phyloP scores from a whole-genome alignment of 2,113 vertebrate genomes.

The Apus apus region DNA sequence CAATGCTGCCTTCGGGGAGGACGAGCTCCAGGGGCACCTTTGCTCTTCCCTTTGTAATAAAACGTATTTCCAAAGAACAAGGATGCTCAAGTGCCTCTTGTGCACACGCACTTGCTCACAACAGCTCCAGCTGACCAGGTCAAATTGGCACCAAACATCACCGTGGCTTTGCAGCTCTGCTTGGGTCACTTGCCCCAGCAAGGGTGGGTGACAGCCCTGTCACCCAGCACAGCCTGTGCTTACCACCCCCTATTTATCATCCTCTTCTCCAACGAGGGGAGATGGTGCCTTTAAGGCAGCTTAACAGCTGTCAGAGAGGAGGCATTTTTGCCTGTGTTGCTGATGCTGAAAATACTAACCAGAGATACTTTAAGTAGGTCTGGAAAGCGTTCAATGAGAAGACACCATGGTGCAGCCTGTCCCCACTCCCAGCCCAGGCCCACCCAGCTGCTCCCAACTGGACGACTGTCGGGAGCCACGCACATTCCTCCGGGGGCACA shows the following conservation, averaged over 20 bases:
- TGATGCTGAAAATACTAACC: slow-evolving; percentile 68
- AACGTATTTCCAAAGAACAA: background rate
- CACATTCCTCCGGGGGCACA: slow-evolving; percentile 60
- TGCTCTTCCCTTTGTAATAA: background rate
- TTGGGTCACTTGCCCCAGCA: rapidly evolving
- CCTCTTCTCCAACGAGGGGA: background rate
- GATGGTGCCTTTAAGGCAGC: slow-evolving; percentile 63
- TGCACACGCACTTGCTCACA: background rate
- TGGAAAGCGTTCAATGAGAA: slow-evolving; percentile 63
- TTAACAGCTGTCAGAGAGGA: slow-evolving; percentile 52
- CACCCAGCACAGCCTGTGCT: background rate
- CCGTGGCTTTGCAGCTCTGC: background rate
- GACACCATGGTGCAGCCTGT: slow-evolving; percentile 19
- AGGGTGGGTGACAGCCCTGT: background rate
- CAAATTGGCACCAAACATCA: background rate
- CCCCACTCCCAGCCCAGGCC: slow-evolving; percentile 39
- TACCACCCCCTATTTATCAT: background rate
- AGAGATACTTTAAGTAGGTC: slow-evolving; percentile 63
- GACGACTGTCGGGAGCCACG: slow-evolving; percentile 57
- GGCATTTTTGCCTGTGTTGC: slow-evolving; percentile 55
- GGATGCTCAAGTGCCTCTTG: background rate
- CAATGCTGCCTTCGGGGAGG: background rate
- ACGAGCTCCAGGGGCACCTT: rapidly evolving
- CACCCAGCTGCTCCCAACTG: slow-evolving; percentile 65
- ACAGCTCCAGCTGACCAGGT: background rate